Base-by-base conservation (phyloP, 1,140 invertebrate species). In the Polyergus mexicanus region DNA sequence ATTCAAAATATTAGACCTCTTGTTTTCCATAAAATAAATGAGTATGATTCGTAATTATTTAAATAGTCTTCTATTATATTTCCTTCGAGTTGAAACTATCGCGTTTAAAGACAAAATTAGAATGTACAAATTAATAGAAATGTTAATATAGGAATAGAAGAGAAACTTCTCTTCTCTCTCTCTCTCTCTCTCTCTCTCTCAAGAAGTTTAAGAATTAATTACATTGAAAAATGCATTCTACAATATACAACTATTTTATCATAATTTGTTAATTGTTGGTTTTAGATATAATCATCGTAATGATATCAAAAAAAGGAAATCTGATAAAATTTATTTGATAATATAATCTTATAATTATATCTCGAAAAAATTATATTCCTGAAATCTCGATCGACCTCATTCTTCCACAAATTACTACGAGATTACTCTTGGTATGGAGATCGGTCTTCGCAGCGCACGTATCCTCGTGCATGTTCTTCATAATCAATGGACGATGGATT, bases 401-500 rank as follows among this genome's bases (percentile, higher is more conserved):
- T 44, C 13, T 6, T 63, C 32, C 13, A 35, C 38, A 66, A 78
- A 58, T 78, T 58, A 60, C 10, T 44, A n/a, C 2, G 44, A 51
- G 51, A 19, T 83, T 69, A 47, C n/a, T 35, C n/a, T 28, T 58
- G 66, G 47, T 81, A 83, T 32, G 5, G 19, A 71, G 11, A 13
- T 32, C 7, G 47, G 28, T 2, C 8, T n/a, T 5, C 7, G 38
- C 4, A 25, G 65, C 51, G 22, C 47, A 13, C 65, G 25, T 63
- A 75, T 75, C 5, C 22, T 25, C 72, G 58, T 76, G 32, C 65
- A 60, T 65, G 32, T 51, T 65, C 22, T 60, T 51, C 81, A 72
- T 84, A 86, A 86, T 86, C 78, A 86, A 86, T 74, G 65, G 35
- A 35, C 62, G 28, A 84, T 86, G 78, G 66, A 47, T 74, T 86